Base-by-base conservation (phyloP, 2,888 invertebrate genomes). In the Pristionchus entomophagus region DNA sequence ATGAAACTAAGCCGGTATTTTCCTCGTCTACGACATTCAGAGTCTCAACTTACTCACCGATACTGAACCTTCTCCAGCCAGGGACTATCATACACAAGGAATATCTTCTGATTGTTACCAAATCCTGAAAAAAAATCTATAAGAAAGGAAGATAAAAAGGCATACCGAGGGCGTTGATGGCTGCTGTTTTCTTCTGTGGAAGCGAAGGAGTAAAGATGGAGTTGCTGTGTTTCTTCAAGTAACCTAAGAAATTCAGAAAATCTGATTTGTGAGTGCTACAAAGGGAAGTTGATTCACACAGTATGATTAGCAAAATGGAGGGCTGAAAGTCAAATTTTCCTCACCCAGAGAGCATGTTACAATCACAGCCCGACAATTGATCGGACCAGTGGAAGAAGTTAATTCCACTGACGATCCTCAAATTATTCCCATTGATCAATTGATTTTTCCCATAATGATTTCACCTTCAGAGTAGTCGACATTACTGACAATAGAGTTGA, bases 281-380 rank as follows among this genome's bases (percentile, higher is more conserved):
- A n/a, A n/a, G n/a, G n/a, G n/a, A n/a, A n/a, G n/a, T n/a, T n/a
- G n/a, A n/a, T n/a, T n/a, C n/a, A n/a, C n/a, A n/a, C n/a, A n/a
- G n/a, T n/a, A n/a, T n/a, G n/a, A n/a, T n/a, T n/a, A n/a, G n/a
- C n/a, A n/a, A n/a, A n/a, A n/a, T n/a, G n/a, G n/a, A n/a, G n/a
- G n/a, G n/a, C n/a, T n/a, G n/a, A n/a, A n/a, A n/a, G n/a, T n/a
- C n/a, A n/a, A n/a, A n/a, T n/a, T n/a, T n/a, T n/a, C n/a, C n/a
- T n/a, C n/a, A 82, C 82, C 84, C 5, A 84, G 69, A 0, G 84
- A 84, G 35, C 49, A 65, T n/a, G 84, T 84, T 19, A 84, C 84
- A 22, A 84, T 84, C 4, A 82, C 62, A 26, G 59, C n/a, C 38
- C 29, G 49, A 22, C 41, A 82, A n/a, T 38, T 26, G 4, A 49